Evolutionary conservation across 2,113 vertebrate species (phyloP).

Genomic region (Crocuta crocuta): DNA sequence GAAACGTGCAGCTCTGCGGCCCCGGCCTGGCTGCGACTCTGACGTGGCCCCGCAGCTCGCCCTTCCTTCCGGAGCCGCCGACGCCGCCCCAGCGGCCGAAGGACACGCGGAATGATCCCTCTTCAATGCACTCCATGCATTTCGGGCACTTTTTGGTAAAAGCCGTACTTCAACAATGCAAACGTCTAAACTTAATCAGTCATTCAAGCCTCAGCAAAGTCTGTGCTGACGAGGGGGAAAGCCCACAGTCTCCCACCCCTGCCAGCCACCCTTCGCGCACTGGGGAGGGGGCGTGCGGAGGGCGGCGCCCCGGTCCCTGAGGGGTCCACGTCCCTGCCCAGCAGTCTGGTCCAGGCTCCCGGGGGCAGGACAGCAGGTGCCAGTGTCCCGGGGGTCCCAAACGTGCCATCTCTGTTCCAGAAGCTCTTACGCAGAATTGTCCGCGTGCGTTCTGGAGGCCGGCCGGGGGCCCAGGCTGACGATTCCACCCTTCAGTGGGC

Average conservation of each 20-base stretch:
- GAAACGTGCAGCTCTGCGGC: rapidly evolving
- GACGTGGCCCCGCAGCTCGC: background rate
- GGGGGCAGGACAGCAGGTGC: background rate
- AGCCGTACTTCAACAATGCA: background rate
- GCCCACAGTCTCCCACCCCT: rapidly evolving
- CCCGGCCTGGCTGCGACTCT: background rate
- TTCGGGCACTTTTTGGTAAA: background rate
- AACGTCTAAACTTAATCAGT: background rate
- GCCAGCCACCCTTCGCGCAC: background rate
- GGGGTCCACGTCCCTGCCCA: too few species aligned
- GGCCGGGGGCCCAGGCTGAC: background rate
- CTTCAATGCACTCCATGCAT: too few species aligned
- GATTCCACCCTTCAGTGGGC: rapidly evolving
- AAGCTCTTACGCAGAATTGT: background rate
- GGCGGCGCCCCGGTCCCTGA: background rate
- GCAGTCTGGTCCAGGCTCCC: background rate
- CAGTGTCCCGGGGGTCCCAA: background rate
- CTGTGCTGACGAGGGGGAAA: background rate
- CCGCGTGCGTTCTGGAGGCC: background rate
- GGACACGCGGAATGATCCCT: background rate
- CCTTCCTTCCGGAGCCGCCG: background rate
- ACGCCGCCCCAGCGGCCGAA: background rate
- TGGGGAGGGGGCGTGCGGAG: too few species aligned
- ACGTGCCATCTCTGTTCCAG: background rate
- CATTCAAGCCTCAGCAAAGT: background rate